These are phyloP conservation scores for Labeo calbasu DNA, from an alignment of 2,797 vertebrate species.

Conservation along the genomic window DNA sequence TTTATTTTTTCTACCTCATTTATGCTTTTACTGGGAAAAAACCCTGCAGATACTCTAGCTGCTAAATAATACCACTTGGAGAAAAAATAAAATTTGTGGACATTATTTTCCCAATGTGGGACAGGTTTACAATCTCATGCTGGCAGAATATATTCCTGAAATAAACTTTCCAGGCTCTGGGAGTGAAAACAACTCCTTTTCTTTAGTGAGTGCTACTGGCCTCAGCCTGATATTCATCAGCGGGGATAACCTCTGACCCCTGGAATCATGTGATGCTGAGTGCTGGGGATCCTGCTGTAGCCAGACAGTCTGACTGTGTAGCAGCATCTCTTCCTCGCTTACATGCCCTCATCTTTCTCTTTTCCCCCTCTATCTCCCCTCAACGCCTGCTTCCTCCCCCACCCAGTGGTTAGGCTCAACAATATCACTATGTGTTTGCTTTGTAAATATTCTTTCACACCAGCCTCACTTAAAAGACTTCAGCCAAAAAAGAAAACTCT, in stretches of 20 bases:
- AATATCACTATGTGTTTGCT: conserved; percentile 50
- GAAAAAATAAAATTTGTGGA: conserved; percentile 72
- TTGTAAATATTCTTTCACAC: conserved; percentile 51
- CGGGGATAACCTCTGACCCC: conserved; percentile 82
- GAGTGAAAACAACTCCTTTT: conserved; percentile 77
- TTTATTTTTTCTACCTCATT: conserved; percentile 34
- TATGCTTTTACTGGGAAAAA: conserved; percentile 49
- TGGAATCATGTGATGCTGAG: conserved; percentile 83
- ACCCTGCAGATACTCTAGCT: conserved; percentile 64
- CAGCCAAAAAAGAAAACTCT: conserved; percentile 66
- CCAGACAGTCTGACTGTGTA: conserved; percentile 86
- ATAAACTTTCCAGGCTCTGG: conserved; percentile 80
- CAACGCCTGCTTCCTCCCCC: conserved; percentile 40
- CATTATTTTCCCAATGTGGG: conserved; percentile 74
- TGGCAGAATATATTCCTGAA: conserved; percentile 81
- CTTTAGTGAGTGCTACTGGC: conserved; percentile 68
- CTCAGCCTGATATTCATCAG: conserved; percentile 82
- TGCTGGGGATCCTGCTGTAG: conserved; percentile 81
- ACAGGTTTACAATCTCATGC: conserved; percentile 81
- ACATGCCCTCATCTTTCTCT: conserved; percentile 56
- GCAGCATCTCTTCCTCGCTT: conserved; percentile 70
- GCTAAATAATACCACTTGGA: conserved; percentile 62
- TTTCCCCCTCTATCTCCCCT: conserved; percentile 56
- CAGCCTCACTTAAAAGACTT: conserved; percentile 58
- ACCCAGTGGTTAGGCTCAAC: conserved; percentile 22